Evolutionary conservation across 2,797 vertebrate species (phyloP).

Genomic region (Cossypha polioptera): DNA sequence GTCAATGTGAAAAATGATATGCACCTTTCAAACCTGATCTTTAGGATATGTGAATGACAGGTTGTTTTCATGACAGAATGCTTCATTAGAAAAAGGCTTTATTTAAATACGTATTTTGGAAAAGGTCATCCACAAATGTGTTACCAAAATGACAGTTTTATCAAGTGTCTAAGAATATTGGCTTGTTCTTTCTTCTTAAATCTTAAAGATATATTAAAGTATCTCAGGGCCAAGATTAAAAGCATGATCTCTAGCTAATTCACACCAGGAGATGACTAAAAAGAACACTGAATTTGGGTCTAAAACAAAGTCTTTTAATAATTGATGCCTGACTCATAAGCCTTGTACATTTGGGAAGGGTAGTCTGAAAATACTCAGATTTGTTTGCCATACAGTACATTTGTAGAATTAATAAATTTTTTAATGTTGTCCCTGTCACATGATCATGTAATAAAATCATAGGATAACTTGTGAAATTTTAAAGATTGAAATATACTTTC

Average conservation of each 20-base stretch:
- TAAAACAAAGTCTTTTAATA: not conserved
- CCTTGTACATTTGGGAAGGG: not conserved
- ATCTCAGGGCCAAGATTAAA: not conserved
- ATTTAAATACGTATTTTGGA: not conserved
- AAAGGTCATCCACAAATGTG: not conserved
- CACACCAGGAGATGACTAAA: not conserved
- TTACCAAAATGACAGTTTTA: not conserved
- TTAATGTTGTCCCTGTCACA: not conserved
- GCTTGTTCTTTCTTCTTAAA: not conserved
- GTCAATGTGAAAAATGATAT: not conserved
- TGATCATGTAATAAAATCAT: not conserved
- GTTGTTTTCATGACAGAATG: not conserved
- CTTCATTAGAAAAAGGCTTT: not conserved
- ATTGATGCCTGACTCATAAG: not conserved
- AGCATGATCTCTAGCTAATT: not conserved
- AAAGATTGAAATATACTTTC: not conserved
- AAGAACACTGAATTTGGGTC: not conserved
- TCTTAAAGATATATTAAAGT: not conserved
- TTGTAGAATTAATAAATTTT: not conserved
- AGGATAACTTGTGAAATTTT: not conserved
- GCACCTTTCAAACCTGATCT: not conserved
- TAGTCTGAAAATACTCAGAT: not conserved
- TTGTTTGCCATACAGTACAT: not conserved
- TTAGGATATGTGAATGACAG: not conserved
- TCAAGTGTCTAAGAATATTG: not conserved